phyloP scores from a whole-genome alignment of 2,797 vertebrate species.

The Mustela erminea region DNA sequence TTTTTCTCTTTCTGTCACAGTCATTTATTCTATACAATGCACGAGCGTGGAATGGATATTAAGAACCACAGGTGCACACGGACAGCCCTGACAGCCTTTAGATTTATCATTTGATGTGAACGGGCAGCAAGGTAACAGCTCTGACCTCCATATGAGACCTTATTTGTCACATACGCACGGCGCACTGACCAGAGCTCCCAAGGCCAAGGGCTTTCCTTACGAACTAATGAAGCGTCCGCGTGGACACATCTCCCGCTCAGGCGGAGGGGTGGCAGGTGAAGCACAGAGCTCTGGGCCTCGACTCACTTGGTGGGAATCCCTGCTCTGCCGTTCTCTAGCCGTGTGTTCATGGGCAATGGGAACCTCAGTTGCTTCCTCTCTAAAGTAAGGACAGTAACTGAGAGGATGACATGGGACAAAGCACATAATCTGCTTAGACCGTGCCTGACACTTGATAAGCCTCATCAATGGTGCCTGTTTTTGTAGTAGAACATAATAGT shows the following conservation, averaged over 20 bases:
- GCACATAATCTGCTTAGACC: background rate
- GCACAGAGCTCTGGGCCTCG: background rate
- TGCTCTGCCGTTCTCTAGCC: background rate
- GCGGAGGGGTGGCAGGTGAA: background rate
- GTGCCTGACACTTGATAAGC: background rate
- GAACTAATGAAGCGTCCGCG: background rate
- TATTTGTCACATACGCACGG: conserved; percentile 51
- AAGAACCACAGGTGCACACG: background rate
- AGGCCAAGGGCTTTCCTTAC: conserved; percentile 47
- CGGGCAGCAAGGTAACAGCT: conserved; percentile 46
- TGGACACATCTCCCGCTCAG: background rate
- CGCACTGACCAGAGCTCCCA: conserved; percentile 33
- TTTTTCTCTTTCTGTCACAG: background rate
- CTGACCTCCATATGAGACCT: conserved; percentile 61
- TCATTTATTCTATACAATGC: no score
- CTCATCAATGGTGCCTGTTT: background rate
- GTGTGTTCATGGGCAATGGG: background rate
- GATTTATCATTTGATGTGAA: conserved; percentile 60
- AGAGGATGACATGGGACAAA: background rate
- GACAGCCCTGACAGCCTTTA: conserved; percentile 40
- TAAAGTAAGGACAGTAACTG: background rate
- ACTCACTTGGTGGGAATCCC: background rate
- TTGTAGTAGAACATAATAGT: background rate
- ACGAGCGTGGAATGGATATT: background rate
- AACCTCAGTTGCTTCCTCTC: background rate